Evolutionary conservation across 2,113 vertebrate genomes (phyloP).

Genomic region (Tinamus guttatus): DNA sequence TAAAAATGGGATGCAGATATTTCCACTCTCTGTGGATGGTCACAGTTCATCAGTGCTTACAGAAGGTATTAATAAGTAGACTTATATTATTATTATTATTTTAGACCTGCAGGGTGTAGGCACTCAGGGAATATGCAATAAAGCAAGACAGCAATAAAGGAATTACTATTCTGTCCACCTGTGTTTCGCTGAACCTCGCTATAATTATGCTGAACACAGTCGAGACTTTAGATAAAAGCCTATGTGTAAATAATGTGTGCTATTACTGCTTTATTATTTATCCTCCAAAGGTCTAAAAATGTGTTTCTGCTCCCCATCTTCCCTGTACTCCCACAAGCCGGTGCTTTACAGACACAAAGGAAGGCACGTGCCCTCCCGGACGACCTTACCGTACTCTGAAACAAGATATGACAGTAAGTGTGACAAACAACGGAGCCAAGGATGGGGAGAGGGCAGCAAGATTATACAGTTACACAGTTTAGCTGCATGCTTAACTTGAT

Average conservation of each 20-base stretch:
- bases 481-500: conserved; percentile 61
- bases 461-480: conserved; percentile 55
- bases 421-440: conserved; percentile 46
- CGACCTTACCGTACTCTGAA: conserved; percentile 51
- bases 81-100: neutral
- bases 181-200: neutral
- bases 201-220: neutral
- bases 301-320: conserved; percentile 15
- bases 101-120: neutral
- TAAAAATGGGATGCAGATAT: neutral
- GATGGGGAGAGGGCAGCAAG: conserved; percentile 61
- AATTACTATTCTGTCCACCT: conserved; percentile 19
- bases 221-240: neutral
- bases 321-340: neutral
- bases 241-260: neutral
- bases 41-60: neutral
- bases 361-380: neutral
- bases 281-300: neutral
- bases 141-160: neutral
- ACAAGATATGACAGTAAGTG: conserved; percentile 43
- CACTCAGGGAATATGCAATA: neutral
- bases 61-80: neutral
- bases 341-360: neutral
- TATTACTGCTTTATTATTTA: conserved; percentile 39
- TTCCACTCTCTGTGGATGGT: neutral